These are phyloP conservation scores for Teinopalpus imperialis DNA, from an alignment of 2,888 invertebrate genomes.

Conservation along the genomic window DNA sequence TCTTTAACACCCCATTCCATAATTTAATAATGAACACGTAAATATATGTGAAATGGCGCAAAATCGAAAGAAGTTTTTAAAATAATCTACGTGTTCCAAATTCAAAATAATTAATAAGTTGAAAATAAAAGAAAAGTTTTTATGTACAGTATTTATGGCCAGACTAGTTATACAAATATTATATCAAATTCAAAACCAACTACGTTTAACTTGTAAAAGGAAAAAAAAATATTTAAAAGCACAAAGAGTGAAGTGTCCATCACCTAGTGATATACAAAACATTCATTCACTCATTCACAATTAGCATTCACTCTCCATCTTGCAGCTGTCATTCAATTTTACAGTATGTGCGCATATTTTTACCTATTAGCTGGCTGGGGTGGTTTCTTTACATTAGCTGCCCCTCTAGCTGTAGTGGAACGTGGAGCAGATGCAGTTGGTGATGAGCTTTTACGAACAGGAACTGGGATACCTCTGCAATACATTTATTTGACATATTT, in stretches of 20 bases:
- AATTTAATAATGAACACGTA: too few relatives aligned
- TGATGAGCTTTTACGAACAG: constrained; percentile 69
- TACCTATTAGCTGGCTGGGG: constrained; percentile 71
- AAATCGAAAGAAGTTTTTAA: too few relatives aligned
- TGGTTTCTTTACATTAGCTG: constrained; percentile 52
- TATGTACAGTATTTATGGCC: too few relatives aligned
- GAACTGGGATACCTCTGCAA: constrained; percentile 79
- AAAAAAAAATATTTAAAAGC: too few relatives aligned
- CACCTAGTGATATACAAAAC: constrained; percentile 13
- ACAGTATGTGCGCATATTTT: neutral
- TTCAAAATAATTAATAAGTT: too few relatives aligned
- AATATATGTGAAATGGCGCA: too few relatives aligned
- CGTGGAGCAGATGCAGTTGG: constrained; percentile 58
- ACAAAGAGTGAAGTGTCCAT: constrained; percentile 4
- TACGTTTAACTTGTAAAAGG: too few relatives aligned
- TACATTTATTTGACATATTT: neutral
- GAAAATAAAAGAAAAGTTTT: too few relatives aligned
- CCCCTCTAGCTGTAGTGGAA: constrained; percentile 37
- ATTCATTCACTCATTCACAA: neutral
- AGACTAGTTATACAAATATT: too few relatives aligned
- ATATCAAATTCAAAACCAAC: too few relatives aligned
- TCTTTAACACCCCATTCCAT: too few relatives aligned
- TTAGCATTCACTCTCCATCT: neutral
- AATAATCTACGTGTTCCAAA: too few relatives aligned
- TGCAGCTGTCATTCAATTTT: neutral